These are phyloP conservation scores for Tupiocoris notatus DNA, from an alignment of 2,888 invertebrate genomes.

Conservation along the genomic window DNA sequence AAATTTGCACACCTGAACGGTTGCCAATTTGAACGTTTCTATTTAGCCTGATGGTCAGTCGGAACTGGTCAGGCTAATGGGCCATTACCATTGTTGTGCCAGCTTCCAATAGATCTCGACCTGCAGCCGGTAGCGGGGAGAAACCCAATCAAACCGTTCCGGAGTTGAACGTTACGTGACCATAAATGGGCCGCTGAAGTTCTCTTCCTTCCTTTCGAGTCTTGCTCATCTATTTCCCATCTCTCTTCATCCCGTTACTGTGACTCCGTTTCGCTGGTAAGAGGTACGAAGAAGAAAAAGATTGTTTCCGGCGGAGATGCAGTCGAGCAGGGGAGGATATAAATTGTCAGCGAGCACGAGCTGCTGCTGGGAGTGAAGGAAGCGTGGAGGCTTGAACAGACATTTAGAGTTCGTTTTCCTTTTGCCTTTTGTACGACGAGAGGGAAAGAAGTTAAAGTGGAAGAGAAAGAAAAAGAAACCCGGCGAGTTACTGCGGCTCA, in stretches of 20 bases:
- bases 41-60: not conserved
- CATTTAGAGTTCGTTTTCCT: slow-evolving; percentile 2
- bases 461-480: not conserved
- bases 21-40: not conserved
- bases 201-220: not conserved
- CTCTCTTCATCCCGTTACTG: not conserved
- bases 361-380: not conserved
- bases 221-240: not conserved
- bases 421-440: not conserved
- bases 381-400: not conserved
- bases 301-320: slow-evolving; percentile 16
- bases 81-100: not conserved
- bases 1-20: too few species aligned
- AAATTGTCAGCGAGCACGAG: slow-evolving; percentile 10
- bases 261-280: not conserved
- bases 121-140: not conserved
- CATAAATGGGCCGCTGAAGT: slow-evolving; percentile 1
- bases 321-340: slow-evolving; percentile 5
- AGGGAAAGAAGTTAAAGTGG: not conserved
- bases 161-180: slow-evolving; percentile 1
- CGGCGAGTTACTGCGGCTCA: not conserved
- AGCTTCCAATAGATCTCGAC: not conserved
- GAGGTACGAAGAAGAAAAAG: not conserved
- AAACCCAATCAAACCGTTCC: slow-evolving; percentile 8
- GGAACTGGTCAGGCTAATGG: not conserved